These are phyloP conservation scores for Zaprionus tsacasi DNA, from an alignment of 1,140 invertebrate genomes.

Conservation along the genomic window DNA sequence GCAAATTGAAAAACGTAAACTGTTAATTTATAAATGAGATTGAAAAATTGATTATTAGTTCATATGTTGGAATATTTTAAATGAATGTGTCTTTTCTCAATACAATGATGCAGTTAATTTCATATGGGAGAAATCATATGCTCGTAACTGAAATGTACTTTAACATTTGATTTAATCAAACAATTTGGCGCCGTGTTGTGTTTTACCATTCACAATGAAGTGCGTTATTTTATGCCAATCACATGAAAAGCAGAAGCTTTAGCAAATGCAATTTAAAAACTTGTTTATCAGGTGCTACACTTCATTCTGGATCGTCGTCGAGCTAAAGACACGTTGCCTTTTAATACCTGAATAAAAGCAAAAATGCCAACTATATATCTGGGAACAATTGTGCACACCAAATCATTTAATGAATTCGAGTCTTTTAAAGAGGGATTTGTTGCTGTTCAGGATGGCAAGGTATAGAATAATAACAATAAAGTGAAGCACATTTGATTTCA, in stretches of 20 bases:
- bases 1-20: not conserved
- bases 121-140: not conserved
- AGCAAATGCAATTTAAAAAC: constrained; percentile 58
- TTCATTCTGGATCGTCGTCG: constrained; percentile 10
- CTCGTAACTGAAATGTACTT: too few relatives aligned
- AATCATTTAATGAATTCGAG: constrained; percentile 75
- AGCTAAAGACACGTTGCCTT: constrained; percentile 15
- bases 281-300: constrained; percentile 39
- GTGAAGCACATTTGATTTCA: not conserved
- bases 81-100: not conserved
- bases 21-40: too few relatives aligned
- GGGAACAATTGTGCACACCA: constrained; percentile 74
- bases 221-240: constrained; percentile 3
- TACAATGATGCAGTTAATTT: not conserved
- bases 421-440: constrained; percentile 69
- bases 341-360: constrained; percentile 1
- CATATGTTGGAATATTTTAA: too few relatives aligned
- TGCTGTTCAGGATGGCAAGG: constrained; percentile 67
- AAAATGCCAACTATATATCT: constrained; percentile 57
- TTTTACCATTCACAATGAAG: constrained; percentile 33
- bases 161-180: too few relatives aligned
- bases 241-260: not conserved
- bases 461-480: constrained; percentile 12
- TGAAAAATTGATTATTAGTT: too few relatives aligned
- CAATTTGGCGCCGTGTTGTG: not conserved